Evolutionary conservation across 2,888 invertebrate species (phyloP).

Genomic region (Cheilosia pagana): DNA sequence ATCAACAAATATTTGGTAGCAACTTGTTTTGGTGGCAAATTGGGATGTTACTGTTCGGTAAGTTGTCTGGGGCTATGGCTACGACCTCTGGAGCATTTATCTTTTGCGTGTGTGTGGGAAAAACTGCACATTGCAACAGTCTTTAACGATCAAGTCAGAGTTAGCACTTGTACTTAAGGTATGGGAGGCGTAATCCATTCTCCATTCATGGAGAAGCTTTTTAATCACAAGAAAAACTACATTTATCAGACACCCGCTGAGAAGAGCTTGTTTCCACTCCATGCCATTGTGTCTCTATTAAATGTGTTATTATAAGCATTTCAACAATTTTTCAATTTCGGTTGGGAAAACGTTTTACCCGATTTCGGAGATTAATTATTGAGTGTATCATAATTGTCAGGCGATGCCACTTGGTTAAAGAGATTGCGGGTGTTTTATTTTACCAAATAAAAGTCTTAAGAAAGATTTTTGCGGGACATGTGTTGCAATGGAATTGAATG

Average conservation of each 20-base stretch:
- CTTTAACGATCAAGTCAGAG: conserved; percentile 39
- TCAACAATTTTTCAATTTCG: conserved; percentile 54
- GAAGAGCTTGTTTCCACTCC: conserved; percentile 1
- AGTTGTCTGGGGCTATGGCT: conserved; percentile 57
- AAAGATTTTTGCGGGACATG: too few relatives aligned
- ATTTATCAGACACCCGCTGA: conserved; percentile 9
- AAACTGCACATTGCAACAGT: conserved; percentile 61
- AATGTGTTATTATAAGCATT: conserved; percentile 36
- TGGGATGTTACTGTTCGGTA: conserved; percentile 64
- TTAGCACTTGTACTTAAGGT: conserved; percentile 54
- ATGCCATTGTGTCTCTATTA: conserved; percentile 33
- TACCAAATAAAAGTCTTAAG: too few relatives aligned
- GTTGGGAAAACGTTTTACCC: conserved; percentile 4
- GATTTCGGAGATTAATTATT: conserved; percentile 41
- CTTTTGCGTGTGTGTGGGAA: conserved; percentile 50
- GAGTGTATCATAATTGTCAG: conserved; percentile 18
- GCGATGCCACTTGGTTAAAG: neutral
- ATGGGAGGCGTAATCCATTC: conserved; percentile 25
- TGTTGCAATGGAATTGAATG: too few relatives aligned
- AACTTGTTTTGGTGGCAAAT: conserved; percentile 66
- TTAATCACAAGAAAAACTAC: conserved; percentile 15
- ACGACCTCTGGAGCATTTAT: conserved; percentile 55
- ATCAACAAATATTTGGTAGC: conserved; percentile 54
- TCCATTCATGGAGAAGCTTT: conserved; percentile 17
- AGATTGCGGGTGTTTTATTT: neutral